Conservation (phyloP, 2,113 vertebrate species). For the Tyto alba region DNA sequence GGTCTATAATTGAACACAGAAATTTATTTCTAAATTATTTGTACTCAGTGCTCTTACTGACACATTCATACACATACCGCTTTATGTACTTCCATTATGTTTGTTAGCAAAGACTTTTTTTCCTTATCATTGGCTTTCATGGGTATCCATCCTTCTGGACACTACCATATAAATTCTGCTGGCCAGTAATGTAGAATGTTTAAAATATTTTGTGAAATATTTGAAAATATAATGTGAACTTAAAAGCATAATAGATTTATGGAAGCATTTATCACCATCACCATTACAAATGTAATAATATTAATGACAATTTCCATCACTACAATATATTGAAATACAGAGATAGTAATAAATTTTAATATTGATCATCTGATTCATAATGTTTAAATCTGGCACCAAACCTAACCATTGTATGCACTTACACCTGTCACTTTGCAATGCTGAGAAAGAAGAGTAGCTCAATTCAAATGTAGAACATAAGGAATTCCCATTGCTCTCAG, state of each 20-base stretch:
- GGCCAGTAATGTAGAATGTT: neutral
- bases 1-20: slow-evolving; percentile 39
- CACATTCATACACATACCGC: neutral
- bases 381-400: neutral
- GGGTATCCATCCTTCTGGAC: neutral
- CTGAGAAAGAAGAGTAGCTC: neutral
- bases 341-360: neutral
- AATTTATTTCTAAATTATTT: neutral
- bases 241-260: neutral
- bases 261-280: neutral
- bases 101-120: neutral
- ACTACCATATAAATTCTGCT: neutral
- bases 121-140: neutral
- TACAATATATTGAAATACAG: neutral
- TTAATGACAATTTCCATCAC: neutral
- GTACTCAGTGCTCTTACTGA: neutral
- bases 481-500: neutral
- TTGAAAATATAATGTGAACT: neutral
- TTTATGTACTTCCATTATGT: neutral
- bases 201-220: neutral
- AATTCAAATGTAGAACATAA: neutral
- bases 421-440: neutral
- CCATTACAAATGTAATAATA: neutral
- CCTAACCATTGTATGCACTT: neutral
- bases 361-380: neutral